Conservation (phyloP, 1,140 invertebrate species). For the Saccostrea cuccullata region DNA sequence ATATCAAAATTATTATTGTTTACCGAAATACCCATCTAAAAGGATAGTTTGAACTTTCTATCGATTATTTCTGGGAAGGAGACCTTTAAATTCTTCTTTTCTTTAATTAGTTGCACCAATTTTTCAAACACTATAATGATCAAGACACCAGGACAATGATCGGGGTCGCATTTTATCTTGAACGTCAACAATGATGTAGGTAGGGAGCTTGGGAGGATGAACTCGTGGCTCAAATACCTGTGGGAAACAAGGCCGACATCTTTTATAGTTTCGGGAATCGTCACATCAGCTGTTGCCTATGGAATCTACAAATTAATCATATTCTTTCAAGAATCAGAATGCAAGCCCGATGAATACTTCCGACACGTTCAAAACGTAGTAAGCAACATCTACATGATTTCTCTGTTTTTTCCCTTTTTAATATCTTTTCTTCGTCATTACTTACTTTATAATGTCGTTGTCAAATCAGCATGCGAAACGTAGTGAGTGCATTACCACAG, state of each 20-base stretch:
- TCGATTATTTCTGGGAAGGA: too few relatives aligned
- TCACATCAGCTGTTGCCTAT: slow-evolving; percentile 13
- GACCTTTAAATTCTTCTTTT: background rate
- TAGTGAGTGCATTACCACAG: too few relatives aligned
- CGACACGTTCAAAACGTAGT: background rate
- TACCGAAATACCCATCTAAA: too few relatives aligned
- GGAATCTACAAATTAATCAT: slow-evolving; percentile 6
- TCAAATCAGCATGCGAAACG: too few relatives aligned
- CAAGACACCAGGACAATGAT: slow-evolving; percentile 24
- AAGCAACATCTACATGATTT: background rate
- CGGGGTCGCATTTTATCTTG: background rate
- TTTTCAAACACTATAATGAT: slow-evolving; percentile 3
- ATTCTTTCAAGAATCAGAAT: background rate
- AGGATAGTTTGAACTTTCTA: too few relatives aligned
- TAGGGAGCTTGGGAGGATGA: background rate
- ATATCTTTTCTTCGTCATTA: too few relatives aligned
- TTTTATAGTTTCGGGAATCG: background rate
- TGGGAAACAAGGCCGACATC: background rate
- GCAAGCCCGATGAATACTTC: background rate
- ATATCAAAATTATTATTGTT: too few relatives aligned
- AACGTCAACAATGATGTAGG: slow-evolving; percentile 33
- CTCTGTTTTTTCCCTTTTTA: too few relatives aligned
- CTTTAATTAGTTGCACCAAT: background rate
- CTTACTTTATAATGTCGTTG: too few relatives aligned
- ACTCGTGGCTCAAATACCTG: background rate